Percentiles rank a stretch among this genome's conserved stretches.
Evolutionary conservation across 2,113 vertebrate species (phyloP).

Genomic region (Beaufortia kweichowensis): DNA sequence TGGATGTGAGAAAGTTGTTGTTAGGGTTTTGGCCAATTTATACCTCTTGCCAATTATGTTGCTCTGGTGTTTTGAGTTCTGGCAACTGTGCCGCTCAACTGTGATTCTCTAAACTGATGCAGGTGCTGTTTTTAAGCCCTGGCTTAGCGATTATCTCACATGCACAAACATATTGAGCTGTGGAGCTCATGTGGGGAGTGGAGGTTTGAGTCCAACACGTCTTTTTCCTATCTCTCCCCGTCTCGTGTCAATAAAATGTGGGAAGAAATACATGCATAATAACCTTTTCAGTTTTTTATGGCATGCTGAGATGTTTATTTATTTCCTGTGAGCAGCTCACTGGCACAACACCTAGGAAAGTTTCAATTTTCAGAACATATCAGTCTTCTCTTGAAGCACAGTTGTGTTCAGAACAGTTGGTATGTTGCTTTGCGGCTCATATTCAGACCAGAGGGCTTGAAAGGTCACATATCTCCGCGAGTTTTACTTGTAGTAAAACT

Average conservation of each 20-base stretch:
- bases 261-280: no score
- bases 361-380: not conserved
- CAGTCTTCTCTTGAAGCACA: not conserved
- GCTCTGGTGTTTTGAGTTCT: no score
- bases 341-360: slow-evolving; percentile 1
- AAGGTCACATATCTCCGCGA: slow-evolving; percentile 8
- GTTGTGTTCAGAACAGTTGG: slow-evolving; percentile 2
- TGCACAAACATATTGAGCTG: no score
- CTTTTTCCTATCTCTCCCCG: not conserved
- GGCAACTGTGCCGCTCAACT: no score
- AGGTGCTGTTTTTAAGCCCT: no score
- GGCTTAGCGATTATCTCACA: no score
- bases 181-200: not conserved
- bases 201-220: not conserved
- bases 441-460: not conserved
- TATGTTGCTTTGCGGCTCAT: slow-evolving; percentile 17
- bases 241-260: not conserved
- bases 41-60: no score
- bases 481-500: not conserved
- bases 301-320: not conserved
- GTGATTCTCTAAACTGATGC: no score
- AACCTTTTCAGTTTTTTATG: no score
- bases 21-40: no score
- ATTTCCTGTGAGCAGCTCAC: not conserved
- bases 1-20: not conserved